phyloP scores from a whole-genome alignment of 1,140 invertebrate genomes.

The Daktulosphaira vitifoliae region DNA sequence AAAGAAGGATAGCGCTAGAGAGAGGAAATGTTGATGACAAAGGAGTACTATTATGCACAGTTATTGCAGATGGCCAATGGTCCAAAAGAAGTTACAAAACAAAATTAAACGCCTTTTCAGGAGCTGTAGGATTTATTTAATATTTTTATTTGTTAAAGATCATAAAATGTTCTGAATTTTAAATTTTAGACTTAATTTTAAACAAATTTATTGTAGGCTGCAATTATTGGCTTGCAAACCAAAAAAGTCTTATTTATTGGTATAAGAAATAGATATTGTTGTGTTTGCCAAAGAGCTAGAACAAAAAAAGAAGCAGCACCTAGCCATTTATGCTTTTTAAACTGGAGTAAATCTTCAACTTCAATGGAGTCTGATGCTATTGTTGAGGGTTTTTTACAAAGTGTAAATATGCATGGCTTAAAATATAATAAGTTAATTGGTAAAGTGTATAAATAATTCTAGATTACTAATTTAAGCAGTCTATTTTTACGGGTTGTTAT shows the following conservation, averaged over 20 bases:
- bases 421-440: background rate
- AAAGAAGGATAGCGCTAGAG: background rate
- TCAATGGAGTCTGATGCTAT: slow-evolving; percentile 40
- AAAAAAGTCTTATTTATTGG: slow-evolving; percentile 42
- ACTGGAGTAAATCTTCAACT: slow-evolving; percentile 38
- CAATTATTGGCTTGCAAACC: slow-evolving; percentile 41
- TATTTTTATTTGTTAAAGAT: background rate
- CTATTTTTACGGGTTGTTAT: background rate
- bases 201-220: background rate
- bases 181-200: background rate
- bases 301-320: background rate
- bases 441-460: background rate
- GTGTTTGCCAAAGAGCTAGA: slow-evolving; percentile 37
- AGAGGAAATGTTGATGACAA: background rate
- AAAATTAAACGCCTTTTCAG: slow-evolving; percentile 1
- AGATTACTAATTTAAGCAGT: background rate
- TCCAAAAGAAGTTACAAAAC: background rate
- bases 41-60: background rate
- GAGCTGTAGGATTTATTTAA: background rate
- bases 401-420: slow-evolving; percentile 38
- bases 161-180: background rate
- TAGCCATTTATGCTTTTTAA: slow-evolving; percentile 31
- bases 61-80: background rate
- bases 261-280: slow-evolving; percentile 43
- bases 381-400: slow-evolving; percentile 38